Percentiles rank a stretch among this genome's conserved stretches.
Evolutionary conservation across 2,113 vertebrate genomes (phyloP).

Genomic region (Tonatia bakeri): DNA sequence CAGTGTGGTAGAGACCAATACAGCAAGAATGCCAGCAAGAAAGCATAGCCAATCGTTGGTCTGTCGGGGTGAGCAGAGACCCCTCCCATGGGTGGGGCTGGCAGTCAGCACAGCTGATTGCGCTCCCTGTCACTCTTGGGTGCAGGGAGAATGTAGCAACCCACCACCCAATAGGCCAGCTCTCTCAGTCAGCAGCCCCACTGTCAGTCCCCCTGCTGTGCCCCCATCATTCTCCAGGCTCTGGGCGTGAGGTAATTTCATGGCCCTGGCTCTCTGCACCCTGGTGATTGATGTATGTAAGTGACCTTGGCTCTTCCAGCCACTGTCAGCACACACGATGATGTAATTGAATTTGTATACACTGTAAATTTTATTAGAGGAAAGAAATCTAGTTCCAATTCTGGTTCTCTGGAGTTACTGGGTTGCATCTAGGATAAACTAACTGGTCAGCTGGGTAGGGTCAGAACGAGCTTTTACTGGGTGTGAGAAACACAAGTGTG

Average conservation of each 20-base stretch:
- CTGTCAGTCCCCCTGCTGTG: background rate
- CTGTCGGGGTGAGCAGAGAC: background rate
- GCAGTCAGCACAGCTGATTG: background rate
- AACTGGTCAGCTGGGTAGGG: background rate
- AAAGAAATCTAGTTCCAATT: conserved; percentile 49
- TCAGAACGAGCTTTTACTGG: background rate
- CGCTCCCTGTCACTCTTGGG: background rate
- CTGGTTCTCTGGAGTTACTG: conserved; percentile 14
- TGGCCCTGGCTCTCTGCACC: background rate
- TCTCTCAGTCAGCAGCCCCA: fast-evolving
- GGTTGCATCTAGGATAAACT: conserved; percentile 40
- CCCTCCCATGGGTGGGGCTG: background rate
- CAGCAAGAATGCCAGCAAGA: background rate
- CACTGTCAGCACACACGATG: background rate
- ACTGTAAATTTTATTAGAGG: conserved; percentile 62
- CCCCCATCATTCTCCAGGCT: background rate
- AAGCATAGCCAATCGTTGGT: background rate
- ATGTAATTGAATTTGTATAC: conserved; percentile 71
- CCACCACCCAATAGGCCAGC: background rate
- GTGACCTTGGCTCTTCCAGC: conserved; percentile 48
- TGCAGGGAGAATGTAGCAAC: background rate
- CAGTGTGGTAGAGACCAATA: background rate
- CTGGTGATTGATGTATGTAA: conserved; percentile 45
- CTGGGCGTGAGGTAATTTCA: conserved; percentile 19
- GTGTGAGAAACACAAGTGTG: background rate